Conservation (phyloP, 2,888 invertebrate species). For the Eupithecia pulchellata region DNA sequence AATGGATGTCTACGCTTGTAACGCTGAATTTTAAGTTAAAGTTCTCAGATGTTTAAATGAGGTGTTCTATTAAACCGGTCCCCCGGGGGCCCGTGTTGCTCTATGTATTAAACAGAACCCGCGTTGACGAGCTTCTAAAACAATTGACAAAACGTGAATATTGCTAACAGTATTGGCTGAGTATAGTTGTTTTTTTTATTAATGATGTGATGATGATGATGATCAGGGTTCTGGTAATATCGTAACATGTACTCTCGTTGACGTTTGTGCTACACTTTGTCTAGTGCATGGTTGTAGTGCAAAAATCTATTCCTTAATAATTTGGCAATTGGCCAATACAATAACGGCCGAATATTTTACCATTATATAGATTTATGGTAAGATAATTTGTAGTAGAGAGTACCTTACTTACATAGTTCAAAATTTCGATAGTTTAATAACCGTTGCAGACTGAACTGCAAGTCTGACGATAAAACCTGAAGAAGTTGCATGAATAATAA, state of each 20-base stretch:
- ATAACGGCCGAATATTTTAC: neutral
- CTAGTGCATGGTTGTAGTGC: neutral
- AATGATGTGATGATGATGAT: no score
- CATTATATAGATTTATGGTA: neutral
- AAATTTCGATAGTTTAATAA: neutral
- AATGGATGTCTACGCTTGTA: slow-evolving; percentile 24
- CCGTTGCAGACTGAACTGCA: neutral
- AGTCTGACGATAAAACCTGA: neutral
- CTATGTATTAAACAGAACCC: slow-evolving; percentile 12
- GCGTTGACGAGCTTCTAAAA: slow-evolving; percentile 34
- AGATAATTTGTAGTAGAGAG: neutral
- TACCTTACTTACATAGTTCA: neutral
- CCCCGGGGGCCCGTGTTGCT: no score
- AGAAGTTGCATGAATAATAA: slow-evolving; percentile 2
- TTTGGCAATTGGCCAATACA: neutral
- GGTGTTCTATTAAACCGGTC: slow-evolving; percentile 16
- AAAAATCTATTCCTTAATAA: neutral
- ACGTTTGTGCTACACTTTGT: neutral
- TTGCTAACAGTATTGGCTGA: neutral
- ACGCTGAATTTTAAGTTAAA: slow-evolving; percentile 8
- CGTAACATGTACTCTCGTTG: neutral
- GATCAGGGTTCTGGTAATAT: slow-evolving; percentile 4
- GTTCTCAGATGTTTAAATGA: slow-evolving; percentile 13
- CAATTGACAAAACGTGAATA: slow-evolving; percentile 39
- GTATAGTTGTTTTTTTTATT: no score